Conservation (phyloP, 2,113 vertebrate species). For the Nyctibius bracteatus region DNA sequence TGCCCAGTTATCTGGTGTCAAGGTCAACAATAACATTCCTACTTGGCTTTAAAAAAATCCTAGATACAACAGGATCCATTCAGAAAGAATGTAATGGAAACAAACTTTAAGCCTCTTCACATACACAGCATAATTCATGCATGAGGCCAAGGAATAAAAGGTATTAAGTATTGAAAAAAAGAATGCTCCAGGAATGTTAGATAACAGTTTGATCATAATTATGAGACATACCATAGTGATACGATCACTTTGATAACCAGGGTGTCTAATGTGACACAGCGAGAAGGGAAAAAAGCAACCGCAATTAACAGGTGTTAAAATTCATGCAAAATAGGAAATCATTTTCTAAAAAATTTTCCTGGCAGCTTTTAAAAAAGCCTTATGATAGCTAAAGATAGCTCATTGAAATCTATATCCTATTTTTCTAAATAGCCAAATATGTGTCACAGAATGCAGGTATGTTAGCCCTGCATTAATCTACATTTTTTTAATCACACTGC, state of each 20-base stretch:
- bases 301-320: slow-evolving; percentile 69
- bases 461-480: background rate
- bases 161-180: slow-evolving; percentile 77
- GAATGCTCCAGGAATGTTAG: slow-evolving; percentile 85
- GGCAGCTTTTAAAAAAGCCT: slow-evolving; percentile 34
- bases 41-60: slow-evolving; percentile 75
- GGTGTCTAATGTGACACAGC: slow-evolving; percentile 58
- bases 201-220: slow-evolving; percentile 86
- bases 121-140: slow-evolving; percentile 80
- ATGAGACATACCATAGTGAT: slow-evolving; percentile 78
- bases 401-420: slow-evolving; percentile 25
- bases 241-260: slow-evolving; percentile 78
- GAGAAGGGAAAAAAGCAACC: slow-evolving; percentile 61
- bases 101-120: slow-evolving; percentile 81
- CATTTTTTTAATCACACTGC: slow-evolving; percentile 11
- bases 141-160: slow-evolving; percentile 83
- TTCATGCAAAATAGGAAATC: slow-evolving; percentile 52
- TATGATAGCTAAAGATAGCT: slow-evolving; percentile 32
- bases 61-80: slow-evolving; percentile 77
- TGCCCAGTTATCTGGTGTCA: slow-evolving; percentile 96
- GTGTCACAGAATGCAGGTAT: slow-evolving; percentile 26
- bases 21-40: slow-evolving; percentile 91
- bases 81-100: slow-evolving; percentile 81
- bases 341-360: slow-evolving; percentile 48
- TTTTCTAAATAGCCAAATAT: slow-evolving; percentile 50